A percentile compares a stretch with the other conserved stretches of the same genome.
These are phyloP conservation scores for Pseudotriccus pelzelni DNA, from an alignment of 2,797 vertebrate genomes.

Conservation along the genomic window DNA sequence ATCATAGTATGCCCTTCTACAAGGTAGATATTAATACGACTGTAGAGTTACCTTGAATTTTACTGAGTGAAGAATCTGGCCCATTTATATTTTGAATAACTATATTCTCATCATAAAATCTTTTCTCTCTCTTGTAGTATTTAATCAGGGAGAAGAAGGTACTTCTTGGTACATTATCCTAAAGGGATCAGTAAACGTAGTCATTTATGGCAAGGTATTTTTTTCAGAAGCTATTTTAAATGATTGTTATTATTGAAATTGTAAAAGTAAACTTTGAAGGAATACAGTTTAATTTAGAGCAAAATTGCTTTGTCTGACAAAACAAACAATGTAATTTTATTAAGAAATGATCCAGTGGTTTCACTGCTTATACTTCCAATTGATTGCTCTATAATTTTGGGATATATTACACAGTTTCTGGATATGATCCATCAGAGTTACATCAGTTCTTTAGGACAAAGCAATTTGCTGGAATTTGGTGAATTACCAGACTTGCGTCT, in stretches of 20 bases:
- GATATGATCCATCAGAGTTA: neutral
- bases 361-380: slow-evolving; percentile 8
- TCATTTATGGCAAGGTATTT: slow-evolving; percentile 97
- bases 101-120: slow-evolving; percentile 56
- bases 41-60: neutral
- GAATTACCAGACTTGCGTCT: neutral
- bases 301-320: neutral
- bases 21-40: neutral
- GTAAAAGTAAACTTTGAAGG: slow-evolving; percentile 32
- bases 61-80: neutral
- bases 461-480: neutral
- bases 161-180: slow-evolving; percentile 99
- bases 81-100: neutral
- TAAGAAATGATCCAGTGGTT: slow-evolving; percentile 28
- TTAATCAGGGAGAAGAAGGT: slow-evolving; percentile 98
- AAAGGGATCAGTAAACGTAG: slow-evolving; percentile 97
- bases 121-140: slow-evolving; percentile 83
- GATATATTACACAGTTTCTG: neutral
- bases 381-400: slow-evolving; percentile 9
- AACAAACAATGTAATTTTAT: slow-evolving; percentile 40
- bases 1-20: neutral
- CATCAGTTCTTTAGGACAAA: neutral
- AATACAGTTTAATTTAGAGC: slow-evolving; percentile 27
- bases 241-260: slow-evolving; percentile 29
- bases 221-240: slow-evolving; percentile 40